Conservation (phyloP, 2,797 vertebrate species). For the Dicrostonyx torquatus region DNA sequence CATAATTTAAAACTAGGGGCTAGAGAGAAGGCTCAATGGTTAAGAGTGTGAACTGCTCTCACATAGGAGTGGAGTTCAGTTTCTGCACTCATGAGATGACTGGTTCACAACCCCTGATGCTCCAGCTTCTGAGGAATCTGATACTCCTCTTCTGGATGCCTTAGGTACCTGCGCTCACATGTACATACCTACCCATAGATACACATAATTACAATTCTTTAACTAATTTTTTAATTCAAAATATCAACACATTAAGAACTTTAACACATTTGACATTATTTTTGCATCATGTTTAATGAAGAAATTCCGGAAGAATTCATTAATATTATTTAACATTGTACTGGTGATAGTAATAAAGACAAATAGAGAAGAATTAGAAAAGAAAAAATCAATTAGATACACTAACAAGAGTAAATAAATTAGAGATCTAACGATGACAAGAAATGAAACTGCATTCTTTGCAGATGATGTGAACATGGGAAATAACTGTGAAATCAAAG, state of each 20-base stretch:
- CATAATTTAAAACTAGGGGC: not conserved
- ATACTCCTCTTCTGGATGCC: not conserved
- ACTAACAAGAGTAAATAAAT: slow-evolving; percentile 13
- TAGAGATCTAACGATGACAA: not conserved
- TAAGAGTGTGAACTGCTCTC: not conserved
- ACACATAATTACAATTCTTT: not conserved
- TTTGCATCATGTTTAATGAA: not conserved
- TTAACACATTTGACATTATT: slow-evolving; percentile 33
- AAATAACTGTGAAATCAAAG: not conserved
- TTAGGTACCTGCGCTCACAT: not conserved
- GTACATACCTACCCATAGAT: not conserved
- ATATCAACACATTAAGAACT: not conserved
- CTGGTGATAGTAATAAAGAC: not conserved
- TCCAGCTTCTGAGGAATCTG: not conserved
- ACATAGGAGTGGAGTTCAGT: not conserved
- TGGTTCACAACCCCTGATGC: not conserved
- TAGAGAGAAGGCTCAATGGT: not conserved
- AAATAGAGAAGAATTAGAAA: not conserved
- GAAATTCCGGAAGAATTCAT: slow-evolving; percentile 11
- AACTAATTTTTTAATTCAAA: slow-evolving; percentile 14
- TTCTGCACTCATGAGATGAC: not conserved
- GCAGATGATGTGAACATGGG: not conserved
- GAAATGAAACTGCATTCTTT: slow-evolving; percentile 4
- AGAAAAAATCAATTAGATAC: not conserved
- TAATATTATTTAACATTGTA: slow-evolving; percentile 39